phyloP scores from a whole-genome alignment of 2,888 invertebrate species.

The Pasiphila rectangulata region DNA sequence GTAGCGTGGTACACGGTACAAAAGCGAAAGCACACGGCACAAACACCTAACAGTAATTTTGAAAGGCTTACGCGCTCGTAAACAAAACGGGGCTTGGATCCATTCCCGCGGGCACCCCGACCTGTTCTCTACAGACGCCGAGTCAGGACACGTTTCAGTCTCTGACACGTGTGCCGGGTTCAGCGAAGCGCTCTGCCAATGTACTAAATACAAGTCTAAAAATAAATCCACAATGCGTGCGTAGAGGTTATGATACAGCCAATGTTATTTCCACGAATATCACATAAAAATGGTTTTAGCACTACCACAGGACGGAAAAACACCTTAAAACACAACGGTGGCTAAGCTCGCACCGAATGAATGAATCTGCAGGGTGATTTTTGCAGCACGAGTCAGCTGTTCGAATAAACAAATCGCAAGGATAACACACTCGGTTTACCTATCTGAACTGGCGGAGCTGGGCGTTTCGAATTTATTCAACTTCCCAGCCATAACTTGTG shows the following conservation, averaged over 20 bases:
- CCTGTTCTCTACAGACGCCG: constrained; percentile 40
- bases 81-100: constrained; percentile 60
- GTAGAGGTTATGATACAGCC: constrained; percentile 66
- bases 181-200: constrained; percentile 64
- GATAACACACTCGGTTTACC: constrained; percentile 82
- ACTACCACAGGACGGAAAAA: constrained; percentile 53
- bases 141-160: constrained; percentile 43
- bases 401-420: constrained; percentile 67
- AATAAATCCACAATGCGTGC: constrained; percentile 71
- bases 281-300: constrained; percentile 39
- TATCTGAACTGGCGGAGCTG: constrained; percentile 95
- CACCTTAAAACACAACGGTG: constrained; percentile 48
- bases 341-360: constrained; percentile 57
- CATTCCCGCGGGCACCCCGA: constrained; percentile 50
- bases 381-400: constrained; percentile 71
- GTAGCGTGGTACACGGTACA: constrained; percentile 39
- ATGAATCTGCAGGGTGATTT: constrained; percentile 48
- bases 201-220: constrained; percentile 73
- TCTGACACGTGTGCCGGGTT: constrained; percentile 64
- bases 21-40: constrained; percentile 45
- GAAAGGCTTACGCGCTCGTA: constrained; percentile 66
- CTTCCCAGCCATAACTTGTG: constrained; percentile 71
- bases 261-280: constrained; percentile 44
- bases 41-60: constrained; percentile 43
- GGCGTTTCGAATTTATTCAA: constrained; percentile 89